Evolutionary conservation across 2,797 vertebrate genomes (phyloP), one percentile per base, ranked within the genome.

Genomic region (Sus cebifrons): DNA sequence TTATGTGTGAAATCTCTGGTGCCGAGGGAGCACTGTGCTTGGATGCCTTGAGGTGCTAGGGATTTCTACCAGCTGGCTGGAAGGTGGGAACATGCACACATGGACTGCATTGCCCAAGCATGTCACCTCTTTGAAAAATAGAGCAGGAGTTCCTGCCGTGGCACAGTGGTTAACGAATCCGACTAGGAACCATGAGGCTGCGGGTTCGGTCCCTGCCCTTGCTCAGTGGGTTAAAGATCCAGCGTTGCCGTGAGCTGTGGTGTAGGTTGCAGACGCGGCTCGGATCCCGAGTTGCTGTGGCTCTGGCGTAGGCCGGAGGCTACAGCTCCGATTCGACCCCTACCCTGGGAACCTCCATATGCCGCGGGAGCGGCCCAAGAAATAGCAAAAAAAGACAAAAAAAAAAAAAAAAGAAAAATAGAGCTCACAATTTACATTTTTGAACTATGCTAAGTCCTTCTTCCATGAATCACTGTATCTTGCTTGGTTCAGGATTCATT

Each of bases 81-180:
- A 97, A 95, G 82, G 54, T 91, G 95, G 75, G 44, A 58, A 17
- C 17, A 32, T 44, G 58, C 40, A 89, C 74, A 97, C n/a, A 90
- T 32, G 65, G 64, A 92, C 6, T 27, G 68, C 96, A 97, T 81
- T 81, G 86, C 49, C 78, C 91, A 91, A 97, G 71, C 88, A 64
- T 70, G 81, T 96, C 83, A 87, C 82, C 89, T 86, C 40, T 97
- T 94, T 79, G 78, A 77, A 96, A 97, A 98, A 98, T 60, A 74
- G 93, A 97, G 52, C 62, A 94, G 32, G 32, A 32, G 32, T 32
- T 32, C 32, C 32, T 2, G 32, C 32, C 32, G 32, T 32, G 32
- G 32, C 32, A 2, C 32, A 32, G 32, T 32, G 32, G 32, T 32
- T 32, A 32, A 32, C 32, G 32, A 32, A 32, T 32, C 32, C 32